Conservation (phyloP, 2,888 invertebrate species). For the Eupithecia insigniata region DNA sequence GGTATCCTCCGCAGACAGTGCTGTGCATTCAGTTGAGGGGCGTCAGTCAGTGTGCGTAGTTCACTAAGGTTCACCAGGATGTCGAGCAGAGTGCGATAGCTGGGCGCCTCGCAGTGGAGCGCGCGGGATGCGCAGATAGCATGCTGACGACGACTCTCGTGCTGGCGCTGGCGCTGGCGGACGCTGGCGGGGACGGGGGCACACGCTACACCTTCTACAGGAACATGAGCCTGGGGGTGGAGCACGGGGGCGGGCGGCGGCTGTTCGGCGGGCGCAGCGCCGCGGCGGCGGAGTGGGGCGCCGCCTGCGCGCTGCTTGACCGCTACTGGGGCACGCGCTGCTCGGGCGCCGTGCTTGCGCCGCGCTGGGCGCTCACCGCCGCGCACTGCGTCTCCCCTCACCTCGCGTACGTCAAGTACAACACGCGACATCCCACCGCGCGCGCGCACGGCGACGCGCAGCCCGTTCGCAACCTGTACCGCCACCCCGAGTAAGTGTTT, state of each 20-base stretch:
- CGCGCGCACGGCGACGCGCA: constrained; percentile 52
- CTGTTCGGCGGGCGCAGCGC: constrained; percentile 66
- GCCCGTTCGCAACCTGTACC: constrained; percentile 62
- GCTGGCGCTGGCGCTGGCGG: constrained; percentile 24
- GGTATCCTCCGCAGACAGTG: too few relatives aligned
- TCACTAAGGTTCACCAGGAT: background rate
- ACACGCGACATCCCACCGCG: constrained; percentile 54
- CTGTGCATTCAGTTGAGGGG: background rate
- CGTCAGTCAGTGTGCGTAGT: too few relatives aligned
- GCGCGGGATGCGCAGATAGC: background rate
- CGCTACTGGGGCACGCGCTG: constrained; percentile 65
- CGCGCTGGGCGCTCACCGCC: constrained; percentile 73
- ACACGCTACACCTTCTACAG: constrained; percentile 58
- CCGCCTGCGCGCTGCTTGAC: constrained; percentile 66
- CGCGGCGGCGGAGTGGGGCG: constrained; percentile 52
- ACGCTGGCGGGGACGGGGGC: constrained; percentile 12
- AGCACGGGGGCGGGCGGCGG: constrained; percentile 53
- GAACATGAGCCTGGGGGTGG: constrained; percentile 36
- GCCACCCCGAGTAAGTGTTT: constrained; percentile 64
- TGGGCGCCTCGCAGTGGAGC: background rate
- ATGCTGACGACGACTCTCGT: background rate
- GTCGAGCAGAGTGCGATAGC: background rate
- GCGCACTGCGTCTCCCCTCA: constrained; percentile 69
- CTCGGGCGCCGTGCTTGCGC: constrained; percentile 62
- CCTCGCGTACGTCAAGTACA: constrained; percentile 67